Evolutionary conservation across 1,140 invertebrate genomes (phyloP).

Genomic region (Drosophila jambulina): DNA sequence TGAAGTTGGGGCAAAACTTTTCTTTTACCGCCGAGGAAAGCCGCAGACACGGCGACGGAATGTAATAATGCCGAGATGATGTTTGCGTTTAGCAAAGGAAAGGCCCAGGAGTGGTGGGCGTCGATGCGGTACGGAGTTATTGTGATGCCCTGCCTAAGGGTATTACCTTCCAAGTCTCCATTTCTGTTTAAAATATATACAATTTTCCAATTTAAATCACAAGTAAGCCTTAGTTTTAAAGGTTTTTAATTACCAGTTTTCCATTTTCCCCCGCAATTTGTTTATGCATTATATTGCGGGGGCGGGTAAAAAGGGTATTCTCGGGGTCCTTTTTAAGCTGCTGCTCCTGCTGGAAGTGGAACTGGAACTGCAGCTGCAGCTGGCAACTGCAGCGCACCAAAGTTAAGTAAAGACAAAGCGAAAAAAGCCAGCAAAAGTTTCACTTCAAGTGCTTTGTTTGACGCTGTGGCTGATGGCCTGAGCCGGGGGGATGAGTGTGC

Average conservation of each 20-base stretch:
- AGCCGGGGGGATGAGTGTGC: not conserved
- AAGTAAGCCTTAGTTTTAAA: not conserved
- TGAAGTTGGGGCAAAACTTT: slow-evolving; percentile 23
- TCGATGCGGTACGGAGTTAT: slow-evolving; percentile 16
- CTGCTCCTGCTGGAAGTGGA: slow-evolving; percentile 9
- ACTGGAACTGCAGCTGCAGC: slow-evolving; percentile 47
- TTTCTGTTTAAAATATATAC: not conserved
- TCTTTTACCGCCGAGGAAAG: slow-evolving; percentile 9
- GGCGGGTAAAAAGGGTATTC: not conserved
- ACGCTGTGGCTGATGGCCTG: slow-evolving; percentile 40
- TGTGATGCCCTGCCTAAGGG: slow-evolving; percentile 8
- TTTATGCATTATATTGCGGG: not conserved
- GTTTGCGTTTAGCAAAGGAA: slow-evolving; percentile 23
- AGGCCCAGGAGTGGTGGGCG: slow-evolving; percentile 6
- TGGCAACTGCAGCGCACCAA: slow-evolving; percentile 67
- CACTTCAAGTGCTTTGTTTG: slow-evolving; percentile 77
- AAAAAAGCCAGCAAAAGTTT: slow-evolving; percentile 78
- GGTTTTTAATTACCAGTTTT: not conserved
- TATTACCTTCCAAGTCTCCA: not conserved
- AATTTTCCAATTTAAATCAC: not conserved
- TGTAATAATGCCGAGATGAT: slow-evolving; percentile 25
- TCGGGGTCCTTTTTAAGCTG: not conserved
- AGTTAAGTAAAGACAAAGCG: slow-evolving; percentile 77
- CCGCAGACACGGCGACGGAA: slow-evolving; percentile 18
- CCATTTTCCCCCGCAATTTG: not conserved